These are phyloP conservation scores for Aspidoscelis tigris DNA, from an alignment of 2,113 vertebrate species.

Conservation along the genomic window DNA sequence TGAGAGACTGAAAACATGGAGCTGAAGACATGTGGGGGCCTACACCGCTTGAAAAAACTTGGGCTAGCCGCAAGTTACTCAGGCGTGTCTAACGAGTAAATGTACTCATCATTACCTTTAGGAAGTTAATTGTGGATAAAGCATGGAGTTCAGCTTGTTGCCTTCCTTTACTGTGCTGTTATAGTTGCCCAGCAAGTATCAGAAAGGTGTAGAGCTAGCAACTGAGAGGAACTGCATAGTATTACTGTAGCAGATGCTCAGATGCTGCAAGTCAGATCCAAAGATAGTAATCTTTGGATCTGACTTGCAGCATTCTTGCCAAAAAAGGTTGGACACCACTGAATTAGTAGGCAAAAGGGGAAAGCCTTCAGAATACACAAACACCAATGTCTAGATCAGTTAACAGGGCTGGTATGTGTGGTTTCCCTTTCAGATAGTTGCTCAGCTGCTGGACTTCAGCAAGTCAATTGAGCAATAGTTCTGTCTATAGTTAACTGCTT, in stretches of 20 bases:
- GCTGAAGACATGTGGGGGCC: no score
- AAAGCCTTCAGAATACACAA: not conserved
- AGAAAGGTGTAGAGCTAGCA: not conserved
- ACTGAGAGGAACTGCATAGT: no score
- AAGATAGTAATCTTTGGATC: not conserved
- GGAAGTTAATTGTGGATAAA: no score
- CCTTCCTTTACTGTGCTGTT: not conserved
- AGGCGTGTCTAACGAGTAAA: no score
- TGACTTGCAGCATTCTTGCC: not conserved
- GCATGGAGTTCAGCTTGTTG: not conserved
- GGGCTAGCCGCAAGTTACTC: no score
- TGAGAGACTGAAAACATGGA: no score
- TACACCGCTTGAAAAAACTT: no score
- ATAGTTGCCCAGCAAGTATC: not conserved
- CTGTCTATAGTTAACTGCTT: no score
- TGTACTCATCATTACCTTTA: no score
- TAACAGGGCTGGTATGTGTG: no score
- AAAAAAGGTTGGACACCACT: not conserved
- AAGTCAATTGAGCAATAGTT: no score
- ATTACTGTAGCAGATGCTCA: not conserved
- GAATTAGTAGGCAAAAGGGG: not conserved
- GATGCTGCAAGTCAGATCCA: no score
- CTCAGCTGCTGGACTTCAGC: not conserved
- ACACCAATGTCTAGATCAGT: not conserved
- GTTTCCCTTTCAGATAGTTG: not conserved